Evolutionary conservation across 2,888 invertebrate genomes (phyloP), one percentile per base, ranked within the genome.

Genomic region (Eristalis intricaria): DNA sequence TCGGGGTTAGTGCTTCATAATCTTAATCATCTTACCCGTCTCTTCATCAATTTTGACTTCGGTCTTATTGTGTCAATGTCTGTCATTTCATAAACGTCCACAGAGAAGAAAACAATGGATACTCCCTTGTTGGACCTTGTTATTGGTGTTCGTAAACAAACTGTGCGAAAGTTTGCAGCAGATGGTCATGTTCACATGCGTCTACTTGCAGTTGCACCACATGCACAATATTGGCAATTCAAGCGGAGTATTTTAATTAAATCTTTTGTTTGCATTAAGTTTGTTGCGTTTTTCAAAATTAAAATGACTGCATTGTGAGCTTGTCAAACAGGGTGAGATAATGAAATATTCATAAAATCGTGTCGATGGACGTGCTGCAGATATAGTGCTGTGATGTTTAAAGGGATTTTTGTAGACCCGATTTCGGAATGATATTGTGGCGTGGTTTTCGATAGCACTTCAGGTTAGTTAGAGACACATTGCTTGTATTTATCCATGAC

Each of bases 201-300:
- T 43, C 11, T 13, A 11, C 43, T 29, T 19, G 26, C 50, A 11
- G 29, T 29, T 19, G 26, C 50, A 56, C 26, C 65, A 65, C 56
- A 56, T 75, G 75, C 26, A 64, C 32, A 35, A 38, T 35, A 75
- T 75, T 75, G 75, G 38, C 75, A 75, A 56, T 75, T 29, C 26
- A 2, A 58, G 65, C 26, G 35, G 56, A 66, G 38, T 65, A 66
- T 75, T 75, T 75, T 75, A 75, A 75, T 75, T 75, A 75, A 65
- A 58, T 75, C 65, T 26, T 58, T 7, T 75, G 65, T 58, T 75
- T 58, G 63, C 26, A 65, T 65, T 65, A 65, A 75, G 56, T 66
- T 75, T 26, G 15, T 19, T 60, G 32, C 32, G 32, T 32, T 32
- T 32, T 10, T 32, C 32, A 10, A 32, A 32, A 32, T 8, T 10